Evolutionary conservation across 2,888 invertebrate species (phyloP).

Genomic region (Agonopterix alstromeriana): DNA sequence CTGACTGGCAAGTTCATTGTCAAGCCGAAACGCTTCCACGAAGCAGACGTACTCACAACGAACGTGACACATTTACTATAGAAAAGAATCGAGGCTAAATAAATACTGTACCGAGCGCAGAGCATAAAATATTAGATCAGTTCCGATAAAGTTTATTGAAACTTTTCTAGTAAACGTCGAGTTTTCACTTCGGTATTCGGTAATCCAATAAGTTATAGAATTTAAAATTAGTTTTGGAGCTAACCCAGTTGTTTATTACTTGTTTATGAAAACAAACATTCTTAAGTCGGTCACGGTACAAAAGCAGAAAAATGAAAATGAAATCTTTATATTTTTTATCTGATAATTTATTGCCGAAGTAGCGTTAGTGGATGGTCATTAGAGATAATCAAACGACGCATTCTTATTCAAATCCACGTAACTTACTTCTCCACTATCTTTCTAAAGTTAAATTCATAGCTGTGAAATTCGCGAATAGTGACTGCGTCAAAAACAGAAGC

Average conservation of each 20-base stretch:
- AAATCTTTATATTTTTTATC: constrained; percentile 50
- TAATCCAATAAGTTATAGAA: constrained; percentile 42
- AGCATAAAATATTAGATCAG: constrained; percentile 26
- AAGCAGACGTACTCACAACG: constrained; percentile 23
- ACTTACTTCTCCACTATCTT: background rate
- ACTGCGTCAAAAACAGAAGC: background rate
- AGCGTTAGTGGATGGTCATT: constrained; percentile 31
- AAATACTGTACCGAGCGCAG: constrained; percentile 27
- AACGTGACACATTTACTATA: constrained; percentile 46
- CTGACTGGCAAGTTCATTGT: constrained; percentile 66
- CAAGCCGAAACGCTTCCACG: constrained; percentile 37
- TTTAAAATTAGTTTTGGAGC: constrained; percentile 23
- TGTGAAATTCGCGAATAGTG: background rate
- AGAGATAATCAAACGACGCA: constrained; percentile 26
- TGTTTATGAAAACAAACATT: constrained; percentile 52
- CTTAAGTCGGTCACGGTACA: constrained; percentile 40
- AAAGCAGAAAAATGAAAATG: constrained; percentile 28
- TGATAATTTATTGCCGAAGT: constrained; percentile 42
- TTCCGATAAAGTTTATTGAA: constrained; percentile 28
- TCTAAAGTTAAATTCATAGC: background rate
- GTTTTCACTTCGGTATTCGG: constrained; percentile 28
- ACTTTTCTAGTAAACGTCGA: constrained; percentile 25
- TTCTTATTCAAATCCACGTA: constrained; percentile 12
- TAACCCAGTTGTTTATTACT: constrained; percentile 47
- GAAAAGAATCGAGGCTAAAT: constrained; percentile 39